A percentile compares a stretch with the other conserved stretches of the same genome.
Evolutionary conservation across 1,140 invertebrate species (phyloP).

Genomic region (Plectus sambesii): DNA sequence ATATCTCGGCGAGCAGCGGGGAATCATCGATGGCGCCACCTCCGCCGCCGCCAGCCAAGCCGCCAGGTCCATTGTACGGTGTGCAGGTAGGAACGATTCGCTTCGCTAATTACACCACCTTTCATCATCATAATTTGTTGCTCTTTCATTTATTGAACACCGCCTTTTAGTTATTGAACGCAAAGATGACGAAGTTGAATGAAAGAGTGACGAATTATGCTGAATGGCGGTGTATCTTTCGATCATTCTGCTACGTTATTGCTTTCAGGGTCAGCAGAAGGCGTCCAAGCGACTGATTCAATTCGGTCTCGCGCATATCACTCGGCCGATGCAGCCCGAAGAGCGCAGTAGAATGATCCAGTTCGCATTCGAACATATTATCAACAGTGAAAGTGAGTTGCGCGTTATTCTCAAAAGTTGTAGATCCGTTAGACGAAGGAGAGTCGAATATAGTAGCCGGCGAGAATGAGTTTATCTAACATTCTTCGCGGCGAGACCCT

Average conservation of each 20-base stretch:
- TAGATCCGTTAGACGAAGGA: background rate
- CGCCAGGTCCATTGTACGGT: too few relatives aligned
- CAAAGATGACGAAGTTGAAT: too few relatives aligned
- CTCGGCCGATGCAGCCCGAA: conserved; percentile 61
- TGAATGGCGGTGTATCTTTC: too few relatives aligned
- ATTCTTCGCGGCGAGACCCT: too few relatives aligned
- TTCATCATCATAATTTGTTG: too few relatives aligned
- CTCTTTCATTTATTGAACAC: too few relatives aligned
- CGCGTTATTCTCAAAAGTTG: background rate
- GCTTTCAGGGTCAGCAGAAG: background rate
- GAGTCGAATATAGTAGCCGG: conserved; percentile 3
- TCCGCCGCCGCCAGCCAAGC: too few relatives aligned
- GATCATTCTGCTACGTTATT: too few relatives aligned
- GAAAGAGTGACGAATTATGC: too few relatives aligned
- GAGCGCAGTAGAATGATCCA: conserved; percentile 60
- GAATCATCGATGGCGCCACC: background rate
- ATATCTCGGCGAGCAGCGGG: conserved; percentile 3
- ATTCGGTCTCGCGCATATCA: conserved; percentile 68
- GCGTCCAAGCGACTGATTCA: conserved; percentile 18
- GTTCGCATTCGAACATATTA: conserved; percentile 63
- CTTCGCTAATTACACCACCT: too few relatives aligned
- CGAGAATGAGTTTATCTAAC: conserved; percentile 3
- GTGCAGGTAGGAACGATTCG: too few relatives aligned
- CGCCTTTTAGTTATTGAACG: too few relatives aligned
- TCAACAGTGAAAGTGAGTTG: conserved; percentile 57